These are phyloP conservation scores for Drosophila hamatofila DNA, from an alignment of 2,888 invertebrate genomes.

Conservation along the genomic window DNA sequence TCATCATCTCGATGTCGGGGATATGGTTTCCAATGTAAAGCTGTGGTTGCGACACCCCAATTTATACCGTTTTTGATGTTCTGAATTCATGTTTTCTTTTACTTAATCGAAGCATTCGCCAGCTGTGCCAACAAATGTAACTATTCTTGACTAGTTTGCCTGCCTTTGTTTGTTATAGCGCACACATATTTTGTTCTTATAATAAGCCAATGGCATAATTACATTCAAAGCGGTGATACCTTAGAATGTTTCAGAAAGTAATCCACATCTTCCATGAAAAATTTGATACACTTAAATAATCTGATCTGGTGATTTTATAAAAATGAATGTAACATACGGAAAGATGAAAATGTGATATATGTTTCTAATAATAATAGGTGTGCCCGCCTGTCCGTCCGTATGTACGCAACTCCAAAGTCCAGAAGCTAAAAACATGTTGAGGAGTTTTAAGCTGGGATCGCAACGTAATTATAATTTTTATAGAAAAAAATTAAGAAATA, in stretches of 20 bases:
- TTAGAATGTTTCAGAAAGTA: neutral
- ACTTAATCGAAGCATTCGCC: neutral
- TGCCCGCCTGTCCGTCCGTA: too few relatives aligned
- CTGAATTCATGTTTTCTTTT: neutral
- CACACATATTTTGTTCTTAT: neutral
- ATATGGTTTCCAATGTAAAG: neutral
- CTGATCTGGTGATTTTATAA: too few relatives aligned
- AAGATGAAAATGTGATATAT: too few relatives aligned
- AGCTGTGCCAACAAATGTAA: conserved; percentile 13
- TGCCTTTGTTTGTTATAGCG: neutral
- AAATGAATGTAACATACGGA: too few relatives aligned
- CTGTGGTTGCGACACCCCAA: neutral
- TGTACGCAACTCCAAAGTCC: too few relatives aligned
- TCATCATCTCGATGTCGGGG: conserved; percentile 11
- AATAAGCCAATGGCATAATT: neutral
- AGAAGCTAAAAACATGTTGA: too few relatives aligned
- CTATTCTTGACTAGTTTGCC: neutral
- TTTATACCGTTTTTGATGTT: conserved; percentile 22
- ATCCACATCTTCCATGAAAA: neutral
- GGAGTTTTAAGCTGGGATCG: too few relatives aligned
- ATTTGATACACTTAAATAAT: too few relatives aligned
- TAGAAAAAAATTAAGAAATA: too few relatives aligned
- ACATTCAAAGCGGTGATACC: neutral
- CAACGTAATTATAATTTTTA: too few relatives aligned
- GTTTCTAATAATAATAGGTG: too few relatives aligned